Conservation (phyloP, 2,888 invertebrate genomes). For the Phyto melanocephala region DNA sequence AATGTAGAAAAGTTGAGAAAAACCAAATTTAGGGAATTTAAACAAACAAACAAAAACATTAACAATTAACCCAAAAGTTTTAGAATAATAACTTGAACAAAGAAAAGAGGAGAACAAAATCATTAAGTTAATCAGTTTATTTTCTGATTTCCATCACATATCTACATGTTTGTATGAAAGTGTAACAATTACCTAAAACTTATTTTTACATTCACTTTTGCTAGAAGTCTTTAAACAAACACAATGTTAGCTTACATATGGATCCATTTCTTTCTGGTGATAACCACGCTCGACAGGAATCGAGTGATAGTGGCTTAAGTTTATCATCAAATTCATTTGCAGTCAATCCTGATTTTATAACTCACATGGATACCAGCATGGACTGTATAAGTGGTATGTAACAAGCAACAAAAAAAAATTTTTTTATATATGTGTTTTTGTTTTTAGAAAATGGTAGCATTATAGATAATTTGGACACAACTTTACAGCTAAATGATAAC, state of each 20-base stretch:
- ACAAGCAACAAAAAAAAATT: background rate
- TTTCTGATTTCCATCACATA: too few species aligned
- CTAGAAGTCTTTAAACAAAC: slow-evolving; percentile 65
- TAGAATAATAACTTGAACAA: too few species aligned
- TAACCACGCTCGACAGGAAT: slow-evolving; percentile 96
- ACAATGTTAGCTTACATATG: slow-evolving; percentile 72
- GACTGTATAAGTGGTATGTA: slow-evolving; percentile 87
- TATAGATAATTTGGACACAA: slow-evolving; percentile 65
- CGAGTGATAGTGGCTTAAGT: slow-evolving; percentile 95
- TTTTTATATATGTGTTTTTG: background rate
- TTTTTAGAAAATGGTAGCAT: slow-evolving; percentile 82
- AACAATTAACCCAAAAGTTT: too few species aligned
- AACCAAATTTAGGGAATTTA: too few species aligned
- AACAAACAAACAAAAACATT: too few species aligned
- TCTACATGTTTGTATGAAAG: too few species aligned
- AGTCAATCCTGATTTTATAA: slow-evolving; percentile 94
- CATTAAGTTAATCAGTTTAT: too few species aligned
- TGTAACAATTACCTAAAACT: too few species aligned
- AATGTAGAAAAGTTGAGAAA: too few species aligned
- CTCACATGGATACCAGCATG: slow-evolving; percentile 94
- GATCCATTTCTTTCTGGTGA: slow-evolving; percentile 90
- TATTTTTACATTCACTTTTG: background rate
- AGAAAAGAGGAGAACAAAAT: too few species aligned
- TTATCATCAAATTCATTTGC: slow-evolving; percentile 92
- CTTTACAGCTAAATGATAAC: slow-evolving; percentile 86